Evolutionary conservation across 2,113 vertebrate genomes (phyloP), one percentile per base, ranked within the genome.

Genomic region (Cyprinodon tularosa): DNA sequence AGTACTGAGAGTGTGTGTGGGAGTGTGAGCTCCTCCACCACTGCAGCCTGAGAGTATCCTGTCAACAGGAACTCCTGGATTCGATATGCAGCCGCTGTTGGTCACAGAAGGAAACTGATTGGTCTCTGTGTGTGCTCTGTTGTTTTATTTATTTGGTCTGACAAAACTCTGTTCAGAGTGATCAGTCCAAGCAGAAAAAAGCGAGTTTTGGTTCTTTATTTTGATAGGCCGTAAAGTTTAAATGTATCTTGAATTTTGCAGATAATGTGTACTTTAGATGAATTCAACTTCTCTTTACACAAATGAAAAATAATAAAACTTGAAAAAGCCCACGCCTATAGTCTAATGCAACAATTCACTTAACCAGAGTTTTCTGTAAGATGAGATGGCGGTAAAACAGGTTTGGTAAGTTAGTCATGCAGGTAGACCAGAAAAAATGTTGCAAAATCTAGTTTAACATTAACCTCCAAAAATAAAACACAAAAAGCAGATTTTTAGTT

Each of bases 61-160:
- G 93, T 94, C 93, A 94, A 94, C 94, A 95, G 92, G 93, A 95
- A 93, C 90, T 90, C 82, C 80, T 82, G 79, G 71, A 80, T 88
- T 89, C 91, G 93, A 91, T 90, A 84, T 66, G 82, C 83, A 79
- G 57, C 74, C 36, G 70, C 73, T 71, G 82, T 62, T 85, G 85
- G 74, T 88, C 60, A 77, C 81, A 85, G 88, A 80, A 88, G 93
- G 92, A 94, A 94, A 93, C 81, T 85, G 88, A 92, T 90, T 91
- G 84, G 86, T 87, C 82, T 72, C 84, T 84, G 80, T 53, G 80
- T 44, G 72, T 36, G 70, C n/a, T 75, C 66, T 20, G 39, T 71
- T 53, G 62, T 71, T 73, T 48, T 63, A 71, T 87, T 69, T 70
- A 70, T 79, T 10, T 48, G 71, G 45, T 85, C 72, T 59, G 73